Conservation (phyloP, 1,140 invertebrate genomes). For the Contarinia nasturtii region DNA sequence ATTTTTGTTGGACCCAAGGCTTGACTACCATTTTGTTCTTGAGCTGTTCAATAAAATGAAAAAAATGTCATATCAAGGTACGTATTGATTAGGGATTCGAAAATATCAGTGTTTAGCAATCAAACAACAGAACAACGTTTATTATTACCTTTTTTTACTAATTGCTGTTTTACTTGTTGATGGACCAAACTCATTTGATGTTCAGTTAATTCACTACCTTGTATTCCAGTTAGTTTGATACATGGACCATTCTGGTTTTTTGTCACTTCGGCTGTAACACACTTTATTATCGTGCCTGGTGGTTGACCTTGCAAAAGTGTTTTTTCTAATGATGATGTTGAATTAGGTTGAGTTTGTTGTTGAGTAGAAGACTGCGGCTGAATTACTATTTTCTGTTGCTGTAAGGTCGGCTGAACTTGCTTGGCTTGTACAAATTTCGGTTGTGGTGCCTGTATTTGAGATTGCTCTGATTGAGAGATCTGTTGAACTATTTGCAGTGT, state of each 20-base stretch:
- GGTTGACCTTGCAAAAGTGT: slow-evolving; percentile 54
- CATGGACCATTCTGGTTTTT: slow-evolving; percentile 63
- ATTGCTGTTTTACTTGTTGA: slow-evolving; percentile 71
- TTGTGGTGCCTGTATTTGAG: slow-evolving; percentile 9
- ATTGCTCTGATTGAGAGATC: slow-evolving; percentile 12
- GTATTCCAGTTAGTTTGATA: slow-evolving; percentile 64
- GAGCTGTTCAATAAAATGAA: slow-evolving; percentile 29
- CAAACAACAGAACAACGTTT: no score
- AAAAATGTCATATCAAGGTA: no score
- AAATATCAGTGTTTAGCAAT: no score
- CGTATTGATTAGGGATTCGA: no score
- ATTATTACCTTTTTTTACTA: slow-evolving; percentile 40
- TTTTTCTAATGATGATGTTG: slow-evolving; percentile 37
- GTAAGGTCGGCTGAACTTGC: slow-evolving; percentile 6
- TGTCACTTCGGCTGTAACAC: slow-evolving; percentile 63
- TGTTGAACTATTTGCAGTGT: slow-evolving; percentile 17
- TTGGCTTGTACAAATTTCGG: slow-evolving; percentile 9
- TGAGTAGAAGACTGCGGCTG: neutral
- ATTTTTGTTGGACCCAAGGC: slow-evolving; percentile 68
- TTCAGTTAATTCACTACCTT: slow-evolving; percentile 58
- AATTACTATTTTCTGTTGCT: slow-evolving; percentile 5
- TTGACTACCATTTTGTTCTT: slow-evolving; percentile 62
- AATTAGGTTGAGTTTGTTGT: slow-evolving; percentile 14
- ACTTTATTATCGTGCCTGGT: slow-evolving; percentile 69
- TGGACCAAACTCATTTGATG: slow-evolving; percentile 63